Percentiles rank a stretch among this genome's conserved stretches.
These are phyloP conservation scores for Montipora capitata DNA, from an alignment of 92 coral and sea anemone genomes.

Conservation along the genomic window DNA sequence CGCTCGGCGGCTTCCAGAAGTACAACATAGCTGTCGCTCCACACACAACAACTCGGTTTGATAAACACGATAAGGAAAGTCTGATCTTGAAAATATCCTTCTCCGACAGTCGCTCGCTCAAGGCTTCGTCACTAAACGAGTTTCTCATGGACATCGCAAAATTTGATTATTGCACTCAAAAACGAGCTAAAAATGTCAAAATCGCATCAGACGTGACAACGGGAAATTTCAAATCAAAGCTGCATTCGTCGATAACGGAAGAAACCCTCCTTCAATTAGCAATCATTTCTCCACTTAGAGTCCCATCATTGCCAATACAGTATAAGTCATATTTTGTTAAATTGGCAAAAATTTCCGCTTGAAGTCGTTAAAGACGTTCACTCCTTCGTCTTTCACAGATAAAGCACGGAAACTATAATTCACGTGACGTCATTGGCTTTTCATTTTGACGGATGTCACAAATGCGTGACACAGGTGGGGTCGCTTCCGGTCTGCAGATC, in stretches of 20 bases:
- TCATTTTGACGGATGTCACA: constrained; percentile 31
- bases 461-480: constrained; percentile 52
- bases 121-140: constrained; percentile 83
- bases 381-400: not conserved
- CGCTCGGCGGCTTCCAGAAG: constrained; percentile 86
- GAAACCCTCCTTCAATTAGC: constrained; percentile 11
- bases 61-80: constrained; percentile 92
- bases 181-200: not conserved
- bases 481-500: constrained; percentile 22
- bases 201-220: constrained; percentile 36
- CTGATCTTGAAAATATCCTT: constrained; percentile 97
- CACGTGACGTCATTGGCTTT: constrained; percentile 37
- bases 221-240: constrained; percentile 12
- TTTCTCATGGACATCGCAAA: constrained; percentile 80
- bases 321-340: not conserved
- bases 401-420: not conserved
- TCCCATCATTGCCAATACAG: not conserved
- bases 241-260: not conserved
- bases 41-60: constrained; percentile 97
- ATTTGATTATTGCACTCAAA: constrained; percentile 2
- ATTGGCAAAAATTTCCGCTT: not conserved
- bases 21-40: constrained; percentile 89
- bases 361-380: not conserved
- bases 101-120: constrained; percentile 79
- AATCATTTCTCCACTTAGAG: not conserved